Base-by-base conservation (phyloP, 1,140 invertebrate species). In the Macrosteles quadrilineatus region DNA sequence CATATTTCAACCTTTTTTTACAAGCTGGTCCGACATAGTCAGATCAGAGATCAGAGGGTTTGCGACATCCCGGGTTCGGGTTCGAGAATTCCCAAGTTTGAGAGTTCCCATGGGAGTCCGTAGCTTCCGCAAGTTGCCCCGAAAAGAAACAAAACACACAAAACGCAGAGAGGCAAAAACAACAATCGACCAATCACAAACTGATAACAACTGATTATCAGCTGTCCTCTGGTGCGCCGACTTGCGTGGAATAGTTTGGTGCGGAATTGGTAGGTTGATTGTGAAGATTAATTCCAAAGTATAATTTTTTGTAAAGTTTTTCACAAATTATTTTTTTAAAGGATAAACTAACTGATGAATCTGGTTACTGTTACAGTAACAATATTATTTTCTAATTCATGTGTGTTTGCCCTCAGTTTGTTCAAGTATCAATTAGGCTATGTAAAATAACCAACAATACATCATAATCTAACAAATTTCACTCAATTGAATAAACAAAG, bases 111-210 rank as follows among this genome's bases (percentile, higher is more conserved):
- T 36, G 32, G 32, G 32, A 36, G 32, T 36, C 32, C 32, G 32
- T 36, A 36, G 32, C 32, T 36, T 36, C 32, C 25, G 14, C 21
- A 55, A 17, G 62, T 45, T 25, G 62, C 55, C 53, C 65, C 64
- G 30, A 71, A 69, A 69, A 71, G 31, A 71, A 67, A 71, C 64
- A 66, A 71, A 67, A 71, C 70, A 71, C 65, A 71, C 69, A 71
- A 36, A 67, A 67, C 70, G 70, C 70, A 71, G 70, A 71, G 70
- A 71, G 64, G 70, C 47, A 71, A 67, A 67, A 25, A 71, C 40
- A 71, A 71, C 68, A 69, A 27, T 19, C 45, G 23, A 31, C 59
- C 31, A 30, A 50, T 4, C 4, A 3, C 21, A 50, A 36, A 36
- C 32, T 36, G 32, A 14, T 36, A 36, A 36, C 32, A 36, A 36